Evolutionary conservation across 2,113 vertebrate species (phyloP), one percentile per base, ranked within the genome.

Genomic region (Ginglymostoma cirratum): DNA sequence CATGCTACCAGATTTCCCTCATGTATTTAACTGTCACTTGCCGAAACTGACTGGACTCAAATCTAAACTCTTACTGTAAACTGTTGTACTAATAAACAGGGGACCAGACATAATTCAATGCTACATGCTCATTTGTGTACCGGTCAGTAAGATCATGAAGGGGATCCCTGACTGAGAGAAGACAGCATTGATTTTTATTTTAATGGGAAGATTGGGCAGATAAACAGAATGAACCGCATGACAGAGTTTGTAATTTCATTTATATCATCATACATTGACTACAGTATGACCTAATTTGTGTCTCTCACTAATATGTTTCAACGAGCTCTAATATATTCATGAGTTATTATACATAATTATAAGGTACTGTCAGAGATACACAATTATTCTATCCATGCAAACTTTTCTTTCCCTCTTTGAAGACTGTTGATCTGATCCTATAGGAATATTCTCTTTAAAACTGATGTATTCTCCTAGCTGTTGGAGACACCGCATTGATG

Each of bases 271-370:
- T 45, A 72, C 45, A 27, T 48, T 76, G 69, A 76, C 38, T 72
- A 95, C 45, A 52, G 10, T 52, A 42, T 70, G 67, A 42, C 94
- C 69, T 72, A 70, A 95, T 95, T 95, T 95, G 24, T 30, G 45
- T 19, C 30, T 34, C 69, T 95, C 42, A 52, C 94, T 34, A 95
- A 48, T 76, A 76, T 95, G 45, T 72, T 72, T 72, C 69, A 95
- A 95, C 14, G 15, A 52, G 67, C 69, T 34, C 45, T 70, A 94
- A 94, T 70, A 70, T 94, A 94, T 94, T 94, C 93, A 94, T 94
- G 66, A 95, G 94, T 52, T 95, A 95, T 76, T 72, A 72, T 95
- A 95, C 69, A 95, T 72, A 95, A 95, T 95, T 95, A 95, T 95
- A 95, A 72, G 94, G 42, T 95, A 90, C 87, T 61, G 48, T 61